These are phyloP conservation scores for Drosophila bocki DNA, from an alignment of 1,140 invertebrate species.

Conservation along the genomic window DNA sequence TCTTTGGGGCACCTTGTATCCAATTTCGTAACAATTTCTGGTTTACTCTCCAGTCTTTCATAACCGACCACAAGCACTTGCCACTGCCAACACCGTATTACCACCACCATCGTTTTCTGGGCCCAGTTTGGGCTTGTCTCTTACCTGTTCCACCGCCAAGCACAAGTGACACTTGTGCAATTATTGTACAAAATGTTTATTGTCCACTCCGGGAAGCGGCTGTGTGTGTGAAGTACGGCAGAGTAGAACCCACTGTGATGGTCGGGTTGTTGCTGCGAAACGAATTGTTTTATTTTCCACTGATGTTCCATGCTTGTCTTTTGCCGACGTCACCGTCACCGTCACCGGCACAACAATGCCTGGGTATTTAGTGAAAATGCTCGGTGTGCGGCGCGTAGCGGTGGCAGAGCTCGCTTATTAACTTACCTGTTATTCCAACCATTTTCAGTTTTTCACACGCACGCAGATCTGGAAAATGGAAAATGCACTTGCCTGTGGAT, in stretches of 20 bases:
- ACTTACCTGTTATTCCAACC: slow-evolving; percentile 72
- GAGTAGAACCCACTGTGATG: slow-evolving; percentile 33
- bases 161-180: slow-evolving; percentile 73
- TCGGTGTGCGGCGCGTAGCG: slow-evolving; percentile 56
- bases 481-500: slow-evolving; percentile 70
- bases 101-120: slow-evolving; percentile 25
- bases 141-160: slow-evolving; percentile 45
- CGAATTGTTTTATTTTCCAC: slow-evolving; percentile 26
- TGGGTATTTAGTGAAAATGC: slow-evolving; percentile 73
- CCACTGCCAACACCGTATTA: slow-evolving; percentile 20
- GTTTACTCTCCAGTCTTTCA: slow-evolving; percentile 30
- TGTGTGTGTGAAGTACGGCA: slow-evolving; percentile 7
- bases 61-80: slow-evolving; percentile 45
- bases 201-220: slow-evolving; percentile 30
- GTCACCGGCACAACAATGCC: slow-evolving; percentile 57
- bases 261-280: slow-evolving; percentile 17
- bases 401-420: slow-evolving; percentile 60
- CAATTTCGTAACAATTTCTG: slow-evolving; percentile 39
- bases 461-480: slow-evolving; percentile 56
- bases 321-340: slow-evolving; percentile 41
- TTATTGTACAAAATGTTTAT: slow-evolving; percentile 66
- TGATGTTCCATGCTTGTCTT: slow-evolving; percentile 19
- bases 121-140: slow-evolving; percentile 41
- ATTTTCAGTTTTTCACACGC: slow-evolving; percentile 79
- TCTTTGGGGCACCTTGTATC: slow-evolving; percentile 18